phyloP scores from a whole-genome alignment of 2,888 invertebrate genomes.

The Spisula subtruncata region DNA sequence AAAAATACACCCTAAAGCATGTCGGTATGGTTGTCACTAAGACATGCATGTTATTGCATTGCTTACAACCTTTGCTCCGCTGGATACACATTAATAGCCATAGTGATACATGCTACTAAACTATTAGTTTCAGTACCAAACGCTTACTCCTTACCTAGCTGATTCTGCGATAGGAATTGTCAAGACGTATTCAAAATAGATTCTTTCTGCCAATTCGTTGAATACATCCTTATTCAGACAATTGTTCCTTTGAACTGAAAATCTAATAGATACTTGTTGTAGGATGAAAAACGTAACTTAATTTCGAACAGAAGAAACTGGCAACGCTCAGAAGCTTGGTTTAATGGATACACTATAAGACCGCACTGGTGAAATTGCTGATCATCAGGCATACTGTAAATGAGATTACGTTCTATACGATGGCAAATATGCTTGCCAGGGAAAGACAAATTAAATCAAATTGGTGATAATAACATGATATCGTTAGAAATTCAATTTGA shows the following conservation, averaged over 20 bases:
- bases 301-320: slow-evolving; percentile 30
- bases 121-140: too few relatives aligned
- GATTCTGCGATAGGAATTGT: background rate
- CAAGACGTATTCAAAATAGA: background rate
- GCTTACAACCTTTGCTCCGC: too few relatives aligned
- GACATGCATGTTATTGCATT: too few relatives aligned
- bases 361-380: slow-evolving; percentile 36
- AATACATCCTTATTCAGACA: background rate
- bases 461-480: slow-evolving; percentile 40
- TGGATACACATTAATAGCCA: too few relatives aligned
- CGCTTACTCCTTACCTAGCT: too few relatives aligned
- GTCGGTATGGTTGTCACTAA: too few relatives aligned
- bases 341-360: slow-evolving; percentile 36
- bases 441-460: slow-evolving; percentile 41
- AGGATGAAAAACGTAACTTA: slow-evolving; percentile 46
- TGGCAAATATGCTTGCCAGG: slow-evolving; percentile 15
- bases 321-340: slow-evolving; percentile 28
- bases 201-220: background rate
- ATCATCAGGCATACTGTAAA: slow-evolving; percentile 23
- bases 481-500: slow-evolving; percentile 14
- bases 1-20: too few relatives aligned
- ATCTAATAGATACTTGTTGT: slow-evolving; percentile 34
- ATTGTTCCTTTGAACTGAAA: slow-evolving; percentile 20
- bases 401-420: slow-evolving; percentile 37
- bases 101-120: too few relatives aligned